Evolutionary conservation across 2,888 invertebrate species (phyloP).

Genomic region (Ischnus inquisitorius): DNA sequence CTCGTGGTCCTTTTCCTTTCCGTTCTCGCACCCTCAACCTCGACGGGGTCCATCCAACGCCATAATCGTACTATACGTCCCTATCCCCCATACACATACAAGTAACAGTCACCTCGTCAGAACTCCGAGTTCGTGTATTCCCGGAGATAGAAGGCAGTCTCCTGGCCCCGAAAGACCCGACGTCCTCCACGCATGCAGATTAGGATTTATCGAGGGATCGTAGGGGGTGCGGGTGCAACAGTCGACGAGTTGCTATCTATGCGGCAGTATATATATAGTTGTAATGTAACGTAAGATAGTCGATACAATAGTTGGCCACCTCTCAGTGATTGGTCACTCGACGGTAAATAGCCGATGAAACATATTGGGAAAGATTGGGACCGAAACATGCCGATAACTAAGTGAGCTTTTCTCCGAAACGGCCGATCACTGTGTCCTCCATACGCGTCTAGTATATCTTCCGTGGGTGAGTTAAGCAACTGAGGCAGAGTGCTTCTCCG

Average conservation of each 20-base stretch:
- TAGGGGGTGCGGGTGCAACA: constrained; percentile 29
- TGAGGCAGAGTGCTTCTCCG: constrained; percentile 20
- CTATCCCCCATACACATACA: constrained; percentile 14
- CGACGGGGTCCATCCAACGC: constrained; percentile 35
- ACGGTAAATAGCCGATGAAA: not conserved
- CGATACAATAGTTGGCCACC: not conserved
- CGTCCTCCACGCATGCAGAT: constrained; percentile 55
- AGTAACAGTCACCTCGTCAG: constrained; percentile 8
- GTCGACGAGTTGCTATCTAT: constrained; percentile 3
- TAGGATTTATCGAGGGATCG: constrained; percentile 46
- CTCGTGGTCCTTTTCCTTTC: constrained; percentile 34
- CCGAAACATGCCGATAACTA: not conserved
- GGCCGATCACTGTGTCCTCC: not conserved
- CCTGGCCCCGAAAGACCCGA: not conserved
- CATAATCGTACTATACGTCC: constrained; percentile 21
- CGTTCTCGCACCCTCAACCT: constrained; percentile 12
- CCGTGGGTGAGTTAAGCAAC: constrained; percentile 14
- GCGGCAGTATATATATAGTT: constrained; percentile 17
- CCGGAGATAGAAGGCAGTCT: constrained; percentile 22
- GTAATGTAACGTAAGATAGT: not conserved
- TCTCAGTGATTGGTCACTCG: not conserved
- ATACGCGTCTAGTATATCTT: not conserved
- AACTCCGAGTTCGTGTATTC: constrained; percentile 19
- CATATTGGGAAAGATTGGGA: not conserved
- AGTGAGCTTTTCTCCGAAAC: not conserved